These are phyloP conservation scores for Serripes groenlandicus DNA, from an alignment of 2,888 invertebrate species.

Conservation along the genomic window DNA sequence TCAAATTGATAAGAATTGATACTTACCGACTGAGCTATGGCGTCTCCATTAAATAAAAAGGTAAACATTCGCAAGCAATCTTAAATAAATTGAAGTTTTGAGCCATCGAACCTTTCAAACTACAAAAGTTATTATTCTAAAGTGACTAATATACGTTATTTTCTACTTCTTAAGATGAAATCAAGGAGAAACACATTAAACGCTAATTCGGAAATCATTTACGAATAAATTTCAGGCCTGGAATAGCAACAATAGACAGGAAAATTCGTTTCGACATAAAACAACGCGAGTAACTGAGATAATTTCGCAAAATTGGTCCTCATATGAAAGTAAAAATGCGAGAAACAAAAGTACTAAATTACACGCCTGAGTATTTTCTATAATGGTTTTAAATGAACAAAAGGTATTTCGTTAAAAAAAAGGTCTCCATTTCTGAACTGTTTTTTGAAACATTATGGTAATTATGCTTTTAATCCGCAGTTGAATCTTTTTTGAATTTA, in stretches of 20 bases:
- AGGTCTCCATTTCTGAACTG: not conserved
- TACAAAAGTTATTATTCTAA: not conserved
- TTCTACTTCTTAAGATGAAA: not conserved
- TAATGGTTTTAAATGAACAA: slow-evolving; percentile 13
- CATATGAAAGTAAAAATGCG: not conserved
- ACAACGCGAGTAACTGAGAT: slow-evolving; percentile 24
- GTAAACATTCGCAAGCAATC: no score
- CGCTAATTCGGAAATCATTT: slow-evolving; percentile 16
- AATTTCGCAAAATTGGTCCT: slow-evolving; percentile 4
- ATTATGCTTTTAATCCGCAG: slow-evolving; percentile 11
- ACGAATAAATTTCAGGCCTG: not conserved
- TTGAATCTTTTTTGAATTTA: no score
- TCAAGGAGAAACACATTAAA: slow-evolving; percentile 12
- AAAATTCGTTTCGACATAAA: slow-evolving; percentile 25
- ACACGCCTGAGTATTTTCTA: not conserved
- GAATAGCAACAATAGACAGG: slow-evolving; percentile 6
- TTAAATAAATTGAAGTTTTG: no score
- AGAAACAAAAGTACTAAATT: slow-evolving; percentile 10
- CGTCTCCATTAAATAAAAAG: no score
- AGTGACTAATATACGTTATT: slow-evolving; percentile 8
- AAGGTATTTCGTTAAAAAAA: slow-evolving; percentile 4
- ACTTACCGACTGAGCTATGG: no score
- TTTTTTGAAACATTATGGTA: slow-evolving; percentile 16
- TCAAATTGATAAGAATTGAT: no score
- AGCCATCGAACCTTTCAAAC: no score